Evolutionary conservation across 2,113 vertebrate genomes (phyloP).

Genomic region (Bombycilla garrulus): DNA sequence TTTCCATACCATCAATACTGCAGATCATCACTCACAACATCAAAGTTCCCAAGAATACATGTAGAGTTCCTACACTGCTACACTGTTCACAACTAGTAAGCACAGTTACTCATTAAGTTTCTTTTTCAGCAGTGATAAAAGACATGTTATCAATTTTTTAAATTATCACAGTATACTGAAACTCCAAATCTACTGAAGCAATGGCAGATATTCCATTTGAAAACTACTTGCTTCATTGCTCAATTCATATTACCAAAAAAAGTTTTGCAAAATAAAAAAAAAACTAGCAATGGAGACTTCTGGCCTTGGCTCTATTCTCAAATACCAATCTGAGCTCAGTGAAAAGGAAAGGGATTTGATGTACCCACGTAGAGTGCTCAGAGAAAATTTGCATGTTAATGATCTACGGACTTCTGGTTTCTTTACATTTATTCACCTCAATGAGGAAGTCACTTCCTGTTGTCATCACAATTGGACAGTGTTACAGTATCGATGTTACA

Average conservation of each 20-base stretch:
- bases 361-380: neutral
- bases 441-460: neutral
- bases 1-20: neutral
- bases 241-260: neutral
- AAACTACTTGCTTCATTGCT: neutral
- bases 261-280: neutral
- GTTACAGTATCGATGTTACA: neutral
- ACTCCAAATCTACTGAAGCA: neutral
- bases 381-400: neutral
- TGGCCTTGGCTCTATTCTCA: neutral
- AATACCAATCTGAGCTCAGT: neutral
- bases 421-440: neutral
- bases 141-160: neutral
- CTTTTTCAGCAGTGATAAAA: neutral
- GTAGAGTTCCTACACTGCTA: neutral
- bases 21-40: neutral
- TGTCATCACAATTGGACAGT: neutral
- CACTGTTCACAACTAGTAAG: neutral
- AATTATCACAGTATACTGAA: neutral
- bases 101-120: neutral
- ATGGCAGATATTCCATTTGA: neutral
- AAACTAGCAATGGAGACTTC: neutral
- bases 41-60: neutral
- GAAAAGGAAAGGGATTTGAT: neutral
- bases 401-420: neutral